Evolutionary conservation across 92 coral and sea anemone species (phyloP), one percentile per base, ranked within the genome.

Genomic region (Epizoanthus illoricatus): DNA sequence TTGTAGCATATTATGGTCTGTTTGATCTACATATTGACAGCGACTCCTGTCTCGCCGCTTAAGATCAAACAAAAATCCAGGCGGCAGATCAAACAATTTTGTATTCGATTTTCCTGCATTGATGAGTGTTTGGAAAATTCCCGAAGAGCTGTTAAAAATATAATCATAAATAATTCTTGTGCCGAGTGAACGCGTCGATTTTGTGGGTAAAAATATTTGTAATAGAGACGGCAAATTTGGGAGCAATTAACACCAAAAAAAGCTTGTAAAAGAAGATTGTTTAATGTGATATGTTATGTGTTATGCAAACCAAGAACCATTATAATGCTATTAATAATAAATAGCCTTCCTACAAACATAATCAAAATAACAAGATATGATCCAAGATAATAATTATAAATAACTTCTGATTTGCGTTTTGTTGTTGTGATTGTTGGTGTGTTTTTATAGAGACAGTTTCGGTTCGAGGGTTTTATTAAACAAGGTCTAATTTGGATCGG

Each of bases 221-320:
- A 42, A 59, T 4, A 23, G 13, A 21, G 33, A 28, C 57, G 0
- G 43, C 52, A 20, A 76, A 7, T 58, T 43, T 4, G 41, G 0
- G 10, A 40, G 7, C 13, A 1, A 75, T 58, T 8, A 18, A 17
- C 18, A 60, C 41, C 3, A 5, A 3, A 59, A 41, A 36, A 21
- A 10, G 43, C n/a, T 21, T 76, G 69, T 5, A 41, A 59, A 40
- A 61, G n/a, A 42, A 40, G 19, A 57, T 16, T 59, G 60, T 40
- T 60, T 23, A 60, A 61, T n/a, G 23, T 11, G 9, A 16, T 7
- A 41, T 23, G 80, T 58, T 55, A 52, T 60, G n/a, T 19, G 10
- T 76, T 76, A 76, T 76, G 81, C 81, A 76, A 76, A 76, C 40
- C 13, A 76, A 76, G 70, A 61, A 41, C 69, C 21, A 56, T 36